Conservation (phyloP, 2,888 invertebrate species). For the Mylabris sibirica region DNA sequence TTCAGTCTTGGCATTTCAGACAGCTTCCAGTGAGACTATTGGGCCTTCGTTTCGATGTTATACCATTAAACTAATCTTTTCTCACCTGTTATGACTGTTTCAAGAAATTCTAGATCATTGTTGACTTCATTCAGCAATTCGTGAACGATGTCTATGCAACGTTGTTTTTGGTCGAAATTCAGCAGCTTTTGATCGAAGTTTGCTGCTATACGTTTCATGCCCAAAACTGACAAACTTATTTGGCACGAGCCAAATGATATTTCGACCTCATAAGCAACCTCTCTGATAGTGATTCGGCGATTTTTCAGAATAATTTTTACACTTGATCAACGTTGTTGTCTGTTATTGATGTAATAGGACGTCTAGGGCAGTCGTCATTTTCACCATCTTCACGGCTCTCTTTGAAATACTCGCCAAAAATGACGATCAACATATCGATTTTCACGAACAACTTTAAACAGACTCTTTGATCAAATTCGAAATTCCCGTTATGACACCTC, state of each 20-base stretch:
- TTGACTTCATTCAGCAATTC: too few relatives aligned
- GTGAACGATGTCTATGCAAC: too few relatives aligned
- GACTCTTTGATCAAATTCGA: too few relatives aligned
- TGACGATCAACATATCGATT: not conserved
- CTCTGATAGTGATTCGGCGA: slow-evolving; percentile 20
- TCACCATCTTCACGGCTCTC: not conserved
- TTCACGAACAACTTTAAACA: too few relatives aligned
- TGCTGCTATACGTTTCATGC: slow-evolving; percentile 31
- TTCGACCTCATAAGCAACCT: slow-evolving; percentile 24
- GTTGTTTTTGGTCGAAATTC: too few relatives aligned
- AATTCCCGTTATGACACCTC: too few relatives aligned
- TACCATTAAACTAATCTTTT: too few relatives aligned
- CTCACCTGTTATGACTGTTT: too few relatives aligned
- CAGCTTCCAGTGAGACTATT: too few relatives aligned
- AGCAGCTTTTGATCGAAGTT: slow-evolving; percentile 19
- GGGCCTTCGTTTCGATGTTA: too few relatives aligned
- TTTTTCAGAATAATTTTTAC: slow-evolving; percentile 13
- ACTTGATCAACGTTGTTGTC: not conserved
- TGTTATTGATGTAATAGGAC: not conserved
- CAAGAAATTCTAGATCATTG: too few relatives aligned
- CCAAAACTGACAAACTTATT: slow-evolving; percentile 34
- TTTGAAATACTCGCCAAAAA: not conserved
- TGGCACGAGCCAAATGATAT: slow-evolving; percentile 35
- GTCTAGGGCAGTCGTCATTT: too few relatives aligned
- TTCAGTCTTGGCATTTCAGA: slow-evolving; percentile 3